Evolutionary conservation across 2,888 invertebrate species (phyloP), one percentile per base, ranked within the genome.

Genomic region (Helobdella robusta): DNA sequence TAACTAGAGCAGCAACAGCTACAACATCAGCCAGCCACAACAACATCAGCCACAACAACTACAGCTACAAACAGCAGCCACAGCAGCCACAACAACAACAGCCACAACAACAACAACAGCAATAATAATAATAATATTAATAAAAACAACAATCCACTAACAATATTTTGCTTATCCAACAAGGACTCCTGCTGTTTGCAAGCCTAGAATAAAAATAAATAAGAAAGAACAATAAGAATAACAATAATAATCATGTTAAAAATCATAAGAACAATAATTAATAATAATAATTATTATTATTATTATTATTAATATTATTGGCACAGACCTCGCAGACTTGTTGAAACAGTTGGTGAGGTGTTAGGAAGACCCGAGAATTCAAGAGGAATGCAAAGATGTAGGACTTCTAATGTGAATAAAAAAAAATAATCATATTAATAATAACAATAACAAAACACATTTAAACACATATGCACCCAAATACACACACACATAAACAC

Each of bases 351-450:
- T 62, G 62, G 44, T 50, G 50, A 28, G 62, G 50, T 5, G 62
- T 8, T 1, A 62, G 2, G 50, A 62, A 62, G 2, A 62, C 30
- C 20, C 62, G 25, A 2, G 62, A 62, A 35, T 46, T 62, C 23
- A 62, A 35, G 28, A 62, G 48, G 62, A 62, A 62, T 5, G 62
- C 62, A 25, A 62, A 62, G 1, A 30, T 44, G 44, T 40, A 62
- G 46, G 30, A 28, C 25, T 62, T 62, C 62, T 62, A 50, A 20
- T 3, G 23, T 15, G 11, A n/a, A 40, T 40, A n/a, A 40, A 40
- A 40, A 11, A 40, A 18, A 6, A 8, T 15, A 50, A 50, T 15
- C 18, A 50, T 50, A 50, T 20, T 20, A 50, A 50, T 50, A 50
- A 50, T 50, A 15, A 8, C 6, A 50, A 50, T 50, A 20, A 50